Base-by-base conservation (phyloP, 2,113 vertebrate genomes). In the Garra rufa region DNA sequence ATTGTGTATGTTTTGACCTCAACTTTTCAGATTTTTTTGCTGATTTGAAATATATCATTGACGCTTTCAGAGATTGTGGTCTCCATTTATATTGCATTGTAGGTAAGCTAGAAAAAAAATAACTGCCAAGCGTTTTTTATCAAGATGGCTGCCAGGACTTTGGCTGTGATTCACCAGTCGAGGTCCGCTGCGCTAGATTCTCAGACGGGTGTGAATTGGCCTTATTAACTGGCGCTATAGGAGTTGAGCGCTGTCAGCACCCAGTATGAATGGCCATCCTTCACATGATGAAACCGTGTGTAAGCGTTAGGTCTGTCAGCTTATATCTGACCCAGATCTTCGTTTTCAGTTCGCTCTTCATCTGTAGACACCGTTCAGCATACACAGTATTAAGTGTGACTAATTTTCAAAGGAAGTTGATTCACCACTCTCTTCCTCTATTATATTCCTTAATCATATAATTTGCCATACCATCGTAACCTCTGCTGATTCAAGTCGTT, bases 371-470 rank as follows among this genome's bases (percentile, higher is more conserved):
- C 26, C 21, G 50, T 76, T 71, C 28, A 48, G 57, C 26, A 63
- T 15, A 76, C 65, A 78, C n/a, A 41, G 50, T 69, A 26, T 52
- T 67, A 55, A 50, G 46, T 69, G 83, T 26, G 28, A 55, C 82
- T n/a, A 17, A 41, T 67, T 67, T 67, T 48, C n/a, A 44, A 28
- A 17, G 55, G 48, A 81, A 50, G 55, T 21, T 83, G 85, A 34
- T 78, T 59, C 52, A 43, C 76, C 30, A 41, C 30, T 76, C 44
- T 44, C 13, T 78, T 78, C 34, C 13, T 41, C 11, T 59, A 24
- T 77, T 44, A 61, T 61, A 61, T 78, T 61, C 21, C n/a, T 61
- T 78, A 78, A 78, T 78, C 55, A 28, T 43, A 44, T 61, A 78
- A 78, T 61, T 61, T 78, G 55, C 14, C 13, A 0, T 78, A 59